Conservation (phyloP, 2,797 vertebrate genomes). For the Dermochelys coriacea region DNA sequence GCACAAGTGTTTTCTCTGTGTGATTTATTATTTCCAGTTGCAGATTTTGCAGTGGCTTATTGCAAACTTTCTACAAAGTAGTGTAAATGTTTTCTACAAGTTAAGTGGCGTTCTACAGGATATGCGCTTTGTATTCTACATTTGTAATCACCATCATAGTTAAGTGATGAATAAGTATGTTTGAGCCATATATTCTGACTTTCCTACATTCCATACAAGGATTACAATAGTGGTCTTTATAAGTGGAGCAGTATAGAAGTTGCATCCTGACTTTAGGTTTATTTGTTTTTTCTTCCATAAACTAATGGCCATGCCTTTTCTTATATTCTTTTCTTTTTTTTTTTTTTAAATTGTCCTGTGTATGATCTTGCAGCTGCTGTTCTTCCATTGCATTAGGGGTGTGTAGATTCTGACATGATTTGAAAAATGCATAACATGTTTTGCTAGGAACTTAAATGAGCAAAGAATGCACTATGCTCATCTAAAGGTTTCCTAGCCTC, state of each 20-base stretch:
- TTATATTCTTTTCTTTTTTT: rapidly evolving
- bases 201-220: neutral
- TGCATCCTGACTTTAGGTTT: too few relatives aligned
- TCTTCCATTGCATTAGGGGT: rapidly evolving
- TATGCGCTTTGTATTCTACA: neutral
- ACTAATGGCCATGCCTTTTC: neutral
- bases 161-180: neutral
- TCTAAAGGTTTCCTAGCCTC: neutral
- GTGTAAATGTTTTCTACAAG: neutral
- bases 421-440: neutral
- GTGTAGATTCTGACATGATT: rapidly evolving
- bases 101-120: rapidly evolving
- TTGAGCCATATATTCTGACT: neutral
- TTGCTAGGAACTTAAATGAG: neutral
- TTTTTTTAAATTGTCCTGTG: neutral
- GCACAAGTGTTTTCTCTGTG: rapidly evolving
- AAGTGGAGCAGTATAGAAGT: neutral
- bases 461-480: neutral
- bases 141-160: rapidly evolving
- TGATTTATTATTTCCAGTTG: rapidly evolving
- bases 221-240: neutral
- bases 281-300: neutral
- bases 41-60: rapidly evolving
- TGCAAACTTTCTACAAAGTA: rapidly evolving
- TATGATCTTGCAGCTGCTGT: neutral